Percentiles rank a stretch among this genome's conserved stretches.
phyloP scores from a whole-genome alignment of 2,888 invertebrate genomes.

The Ormyrus thymus region DNA sequence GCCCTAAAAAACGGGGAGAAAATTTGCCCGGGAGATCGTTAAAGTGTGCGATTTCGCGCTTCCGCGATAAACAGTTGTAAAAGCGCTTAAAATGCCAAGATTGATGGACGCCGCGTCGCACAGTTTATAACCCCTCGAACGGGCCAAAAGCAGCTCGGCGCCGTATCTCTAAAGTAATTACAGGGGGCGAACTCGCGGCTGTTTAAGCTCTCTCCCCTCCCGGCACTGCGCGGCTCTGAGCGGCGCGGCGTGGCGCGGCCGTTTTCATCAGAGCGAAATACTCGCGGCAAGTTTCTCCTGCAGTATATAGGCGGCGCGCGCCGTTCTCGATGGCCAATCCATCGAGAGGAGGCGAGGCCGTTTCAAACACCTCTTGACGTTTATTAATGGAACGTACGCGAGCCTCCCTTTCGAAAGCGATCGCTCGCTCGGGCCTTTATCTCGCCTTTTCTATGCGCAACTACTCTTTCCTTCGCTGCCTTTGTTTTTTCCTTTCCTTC shows the following conservation, averaged over 20 bases:
- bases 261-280: conserved; percentile 41
- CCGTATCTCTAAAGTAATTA: conserved; percentile 56
- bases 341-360: conserved; percentile 55
- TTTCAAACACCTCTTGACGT: conserved; percentile 50
- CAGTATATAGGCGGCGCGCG: not conserved
- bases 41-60: conserved; percentile 7
- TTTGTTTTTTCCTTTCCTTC: not conserved
- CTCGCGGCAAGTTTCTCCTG: conserved; percentile 52
- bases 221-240: not conserved
- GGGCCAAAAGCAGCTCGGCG: conserved; percentile 9
- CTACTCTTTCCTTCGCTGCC: not conserved
- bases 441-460: conserved; percentile 17
- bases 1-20: conserved; percentile 6
- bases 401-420: conserved; percentile 39
- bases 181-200: conserved; percentile 23
- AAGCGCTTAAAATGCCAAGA: conserved; percentile 48
- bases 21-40: conserved; percentile 31
- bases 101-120: conserved; percentile 36
- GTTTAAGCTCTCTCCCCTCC: conserved; percentile 24
- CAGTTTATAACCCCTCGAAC: conserved; percentile 44
- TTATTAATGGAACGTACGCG: conserved; percentile 58
- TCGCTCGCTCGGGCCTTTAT: conserved; percentile 36
- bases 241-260: not conserved
- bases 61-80: conserved; percentile 48
- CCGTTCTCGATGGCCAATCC: conserved; percentile 54